Conservation (phyloP, 64 coral and sea anemone species). For the Astreopora myriophthalma region DNA sequence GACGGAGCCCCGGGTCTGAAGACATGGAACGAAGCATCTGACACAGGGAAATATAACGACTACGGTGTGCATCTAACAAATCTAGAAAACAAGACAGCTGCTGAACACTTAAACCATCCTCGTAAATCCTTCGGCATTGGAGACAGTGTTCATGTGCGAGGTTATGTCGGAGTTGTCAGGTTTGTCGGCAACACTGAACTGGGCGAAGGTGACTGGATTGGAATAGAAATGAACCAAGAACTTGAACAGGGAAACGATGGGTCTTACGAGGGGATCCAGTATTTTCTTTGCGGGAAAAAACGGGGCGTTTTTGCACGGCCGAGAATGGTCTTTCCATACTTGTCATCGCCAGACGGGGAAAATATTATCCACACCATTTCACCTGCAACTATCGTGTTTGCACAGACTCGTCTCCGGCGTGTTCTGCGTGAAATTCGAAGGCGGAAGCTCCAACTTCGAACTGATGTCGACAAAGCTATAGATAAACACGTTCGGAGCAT, state of each 20-base stretch:
- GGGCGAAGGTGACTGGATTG: constrained; percentile 84
- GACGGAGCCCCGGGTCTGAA: neutral
- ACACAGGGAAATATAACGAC: neutral
- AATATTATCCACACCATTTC: constrained; percentile 45
- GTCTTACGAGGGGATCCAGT: constrained; percentile 49
- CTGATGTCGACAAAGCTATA: constrained; percentile 65
- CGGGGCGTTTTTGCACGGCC: constrained; percentile 79
- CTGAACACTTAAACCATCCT: neutral
- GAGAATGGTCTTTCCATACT: constrained; percentile 5
- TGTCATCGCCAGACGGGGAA: neutral
- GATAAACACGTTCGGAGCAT: constrained; percentile 70
- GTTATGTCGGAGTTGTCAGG: constrained; percentile 90
- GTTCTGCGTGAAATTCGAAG: constrained; percentile 56
- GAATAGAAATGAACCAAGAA: constrained; percentile 67
- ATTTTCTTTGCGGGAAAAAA: constrained; percentile 71
- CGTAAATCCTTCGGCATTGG: constrained; percentile 46
- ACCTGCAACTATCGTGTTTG: constrained; percentile 53
- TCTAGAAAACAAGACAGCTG: neutral
- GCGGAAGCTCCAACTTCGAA: constrained; percentile 64
- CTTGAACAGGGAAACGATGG: constrained; percentile 79
- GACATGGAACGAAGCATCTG: neutral
- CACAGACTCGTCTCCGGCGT: constrained; percentile 53
- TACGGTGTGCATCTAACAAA: neutral
- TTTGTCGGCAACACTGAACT: constrained; percentile 68
- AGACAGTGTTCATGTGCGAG: constrained; percentile 75